These are phyloP conservation scores for Bolborhynchus lineola DNA, from an alignment of 2,113 vertebrate species.

Conservation along the genomic window DNA sequence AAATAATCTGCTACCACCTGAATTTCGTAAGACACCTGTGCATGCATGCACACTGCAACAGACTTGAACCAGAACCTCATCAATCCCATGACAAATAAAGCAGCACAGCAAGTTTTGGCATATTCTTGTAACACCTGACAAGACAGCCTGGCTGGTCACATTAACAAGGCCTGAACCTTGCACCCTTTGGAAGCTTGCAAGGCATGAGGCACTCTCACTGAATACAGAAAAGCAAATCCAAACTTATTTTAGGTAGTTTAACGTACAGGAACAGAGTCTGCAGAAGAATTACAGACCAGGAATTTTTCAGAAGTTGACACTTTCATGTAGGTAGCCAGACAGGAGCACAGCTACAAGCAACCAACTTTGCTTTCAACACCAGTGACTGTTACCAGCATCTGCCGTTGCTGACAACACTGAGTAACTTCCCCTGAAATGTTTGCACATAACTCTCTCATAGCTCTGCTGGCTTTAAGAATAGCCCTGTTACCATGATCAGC, in stretches of 20 bases:
- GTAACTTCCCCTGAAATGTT: background rate
- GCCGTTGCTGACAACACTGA: background rate
- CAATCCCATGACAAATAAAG: background rate
- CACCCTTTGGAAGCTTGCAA: background rate
- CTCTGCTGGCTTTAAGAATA: background rate
- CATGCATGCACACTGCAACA: background rate
- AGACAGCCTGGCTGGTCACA: background rate
- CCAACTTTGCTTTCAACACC: background rate
- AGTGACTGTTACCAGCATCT: background rate
- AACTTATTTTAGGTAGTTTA: background rate
- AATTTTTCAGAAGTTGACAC: background rate
- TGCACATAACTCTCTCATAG: background rate
- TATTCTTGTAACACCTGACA: background rate
- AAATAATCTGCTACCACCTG: background rate
- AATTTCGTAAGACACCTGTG: accelerated
- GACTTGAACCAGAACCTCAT: background rate
- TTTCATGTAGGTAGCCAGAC: background rate
- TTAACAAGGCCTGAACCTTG: background rate
- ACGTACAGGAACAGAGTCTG: background rate
- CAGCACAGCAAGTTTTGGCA: background rate
- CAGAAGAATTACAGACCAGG: background rate
- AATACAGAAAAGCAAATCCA: background rate
- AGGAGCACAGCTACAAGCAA: background rate
- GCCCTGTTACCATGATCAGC: background rate
- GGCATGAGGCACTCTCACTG: background rate